phyloP scores from a whole-genome alignment of 1,140 invertebrate genomes.

The Drosophila funebris region DNA sequence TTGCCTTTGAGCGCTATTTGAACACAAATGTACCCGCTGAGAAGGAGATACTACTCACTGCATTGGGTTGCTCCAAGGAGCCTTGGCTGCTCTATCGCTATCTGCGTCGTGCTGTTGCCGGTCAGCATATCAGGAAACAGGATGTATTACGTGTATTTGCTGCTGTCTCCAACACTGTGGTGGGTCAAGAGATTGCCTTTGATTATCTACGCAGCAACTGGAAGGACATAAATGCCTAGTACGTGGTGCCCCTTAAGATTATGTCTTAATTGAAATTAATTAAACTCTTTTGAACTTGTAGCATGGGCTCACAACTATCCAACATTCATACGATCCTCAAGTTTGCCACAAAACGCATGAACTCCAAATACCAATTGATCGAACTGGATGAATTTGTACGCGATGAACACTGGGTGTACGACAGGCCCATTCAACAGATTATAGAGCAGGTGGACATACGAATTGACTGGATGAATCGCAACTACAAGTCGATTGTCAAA shows the following conservation, averaged over 20 bases:
- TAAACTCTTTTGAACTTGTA: slow-evolving; percentile 67
- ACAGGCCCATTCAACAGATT: slow-evolving; percentile 90
- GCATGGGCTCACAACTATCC: slow-evolving; percentile 88
- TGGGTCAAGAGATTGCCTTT: slow-evolving; percentile 90
- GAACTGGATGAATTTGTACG: slow-evolving; percentile 89
- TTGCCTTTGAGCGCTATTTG: slow-evolving; percentile 90
- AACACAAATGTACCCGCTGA: slow-evolving; percentile 90
- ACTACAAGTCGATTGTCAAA: slow-evolving; percentile 88
- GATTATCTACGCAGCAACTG: slow-evolving; percentile 90
- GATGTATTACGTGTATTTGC: slow-evolving; percentile 90
- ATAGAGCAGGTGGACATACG: slow-evolving; percentile 91
- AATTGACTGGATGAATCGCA: slow-evolving; percentile 91
- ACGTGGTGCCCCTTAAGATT: slow-evolving; percentile 80
- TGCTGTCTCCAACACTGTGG: slow-evolving; percentile 88
- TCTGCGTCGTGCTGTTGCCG: slow-evolving; percentile 88
- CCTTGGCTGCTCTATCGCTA: slow-evolving; percentile 91
- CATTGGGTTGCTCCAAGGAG: slow-evolving; percentile 91
- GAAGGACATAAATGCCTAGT: slow-evolving; percentile 89
- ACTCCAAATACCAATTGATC: slow-evolving; percentile 89
- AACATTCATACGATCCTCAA: slow-evolving; percentile 90
- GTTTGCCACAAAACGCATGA: slow-evolving; percentile 88
- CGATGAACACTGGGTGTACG: slow-evolving; percentile 86
- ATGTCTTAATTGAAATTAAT: not conserved
- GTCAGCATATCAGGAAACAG: slow-evolving; percentile 91
- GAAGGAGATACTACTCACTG: slow-evolving; percentile 89